Conservation (phyloP, 2,888 invertebrate species). For the Papilio demoleus region DNA sequence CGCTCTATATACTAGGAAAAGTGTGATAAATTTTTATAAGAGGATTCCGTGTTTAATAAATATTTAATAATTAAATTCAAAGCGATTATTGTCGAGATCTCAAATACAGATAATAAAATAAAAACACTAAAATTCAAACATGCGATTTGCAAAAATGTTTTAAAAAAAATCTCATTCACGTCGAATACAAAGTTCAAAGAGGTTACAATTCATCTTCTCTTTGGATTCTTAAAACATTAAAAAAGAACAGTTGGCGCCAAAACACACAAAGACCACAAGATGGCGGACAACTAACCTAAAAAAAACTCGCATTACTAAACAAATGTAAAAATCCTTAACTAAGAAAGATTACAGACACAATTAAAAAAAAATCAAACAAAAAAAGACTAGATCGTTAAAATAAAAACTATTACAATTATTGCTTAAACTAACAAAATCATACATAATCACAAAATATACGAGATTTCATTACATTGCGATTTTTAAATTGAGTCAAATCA, state of each 20-base stretch:
- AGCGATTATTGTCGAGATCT: slow-evolving; percentile 41
- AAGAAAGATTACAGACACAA: slow-evolving; percentile 66
- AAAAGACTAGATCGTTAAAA: slow-evolving; percentile 78
- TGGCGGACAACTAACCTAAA: slow-evolving; percentile 25
- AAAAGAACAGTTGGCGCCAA: neutral
- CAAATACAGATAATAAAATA: slow-evolving; percentile 30
- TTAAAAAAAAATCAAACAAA: slow-evolving; percentile 57
- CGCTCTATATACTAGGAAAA: slow-evolving; percentile 18
- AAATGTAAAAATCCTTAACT: slow-evolving; percentile 44
- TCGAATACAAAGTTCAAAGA: slow-evolving; percentile 6
- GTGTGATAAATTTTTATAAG: neutral
- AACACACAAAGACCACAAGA: slow-evolving; percentile 21
- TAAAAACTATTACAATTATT: slow-evolving; percentile 55
- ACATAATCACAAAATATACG: slow-evolving; percentile 50
- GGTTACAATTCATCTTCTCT: slow-evolving; percentile 9
- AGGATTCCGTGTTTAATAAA: slow-evolving; percentile 19
- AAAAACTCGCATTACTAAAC: slow-evolving; percentile 48
- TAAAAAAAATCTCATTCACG: slow-evolving; percentile 5
- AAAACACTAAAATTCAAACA: slow-evolving; percentile 20
- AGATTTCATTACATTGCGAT: slow-evolving; percentile 28
- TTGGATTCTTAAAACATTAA: slow-evolving; percentile 23
- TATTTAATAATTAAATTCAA: slow-evolving; percentile 25
- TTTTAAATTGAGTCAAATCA: neutral
- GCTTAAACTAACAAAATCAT: slow-evolving; percentile 50
- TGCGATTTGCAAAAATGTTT: neutral